These are phyloP conservation scores for Tigriopus californicus DNA, from an alignment of 2,888 invertebrate species.

Conservation along the genomic window DNA sequence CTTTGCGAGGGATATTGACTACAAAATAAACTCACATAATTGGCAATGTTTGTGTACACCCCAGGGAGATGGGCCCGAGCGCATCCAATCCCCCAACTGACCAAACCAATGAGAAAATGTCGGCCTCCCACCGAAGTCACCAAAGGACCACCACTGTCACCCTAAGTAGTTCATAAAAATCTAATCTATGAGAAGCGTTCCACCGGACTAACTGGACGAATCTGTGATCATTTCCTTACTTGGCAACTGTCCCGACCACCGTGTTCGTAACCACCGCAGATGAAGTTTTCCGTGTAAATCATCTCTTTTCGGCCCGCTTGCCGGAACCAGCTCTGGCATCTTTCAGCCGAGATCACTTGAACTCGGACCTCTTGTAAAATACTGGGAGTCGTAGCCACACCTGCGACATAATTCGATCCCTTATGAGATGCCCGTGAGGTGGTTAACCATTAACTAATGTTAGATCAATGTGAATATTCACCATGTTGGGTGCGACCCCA, in stretches of 20 bases:
- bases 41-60: constrained; percentile 20
- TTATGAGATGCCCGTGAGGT: not conserved
- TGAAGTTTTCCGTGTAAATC: constrained; percentile 68
- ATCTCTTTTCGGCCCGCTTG: constrained; percentile 72
- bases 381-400: constrained; percentile 52
- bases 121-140: constrained; percentile 18
- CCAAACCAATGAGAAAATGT: constrained; percentile 20
- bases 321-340: constrained; percentile 80
- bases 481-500: constrained; percentile 83
- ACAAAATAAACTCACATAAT: constrained; percentile 13
- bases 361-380: constrained; percentile 42
- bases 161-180: constrained; percentile 18
- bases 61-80: constrained; percentile 20
- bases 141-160: constrained; percentile 20
- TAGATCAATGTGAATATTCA: constrained; percentile 32
- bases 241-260: constrained; percentile 42
- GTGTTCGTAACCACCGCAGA: constrained; percentile 83
- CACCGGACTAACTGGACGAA: not conserved
- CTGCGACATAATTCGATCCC: constrained; percentile 21
- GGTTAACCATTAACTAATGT: not conserved
- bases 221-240: not conserved
- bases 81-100: constrained; percentile 21
- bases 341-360: constrained; percentile 60
- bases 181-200: not conserved
- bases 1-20: too few species aligned